Conservation (phyloP, 2,888 invertebrate species). For the Nymphalis c-album region DNA sequence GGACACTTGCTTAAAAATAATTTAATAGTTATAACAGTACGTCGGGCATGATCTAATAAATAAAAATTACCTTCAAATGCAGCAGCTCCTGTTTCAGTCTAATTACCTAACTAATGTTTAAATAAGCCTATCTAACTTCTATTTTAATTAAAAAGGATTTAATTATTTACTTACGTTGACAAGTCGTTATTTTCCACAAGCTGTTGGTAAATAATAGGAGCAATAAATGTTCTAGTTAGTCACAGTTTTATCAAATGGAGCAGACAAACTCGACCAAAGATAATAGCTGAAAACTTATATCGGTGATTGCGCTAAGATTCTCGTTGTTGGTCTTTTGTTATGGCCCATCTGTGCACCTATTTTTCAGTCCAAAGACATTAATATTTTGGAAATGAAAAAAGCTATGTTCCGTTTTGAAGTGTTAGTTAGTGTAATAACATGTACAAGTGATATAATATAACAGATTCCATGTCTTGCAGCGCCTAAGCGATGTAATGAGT, state of each 20-base stretch:
- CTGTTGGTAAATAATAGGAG: slow-evolving; percentile 3
- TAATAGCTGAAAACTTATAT: background rate
- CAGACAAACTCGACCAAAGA: background rate
- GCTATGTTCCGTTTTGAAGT: too few relatives aligned
- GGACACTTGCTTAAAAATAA: too few relatives aligned
- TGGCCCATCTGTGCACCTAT: too few relatives aligned
- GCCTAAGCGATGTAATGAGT: too few relatives aligned
- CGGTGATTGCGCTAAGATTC: too few relatives aligned
- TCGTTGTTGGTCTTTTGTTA: too few relatives aligned
- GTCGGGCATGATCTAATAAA: background rate
- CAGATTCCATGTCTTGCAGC: too few relatives aligned
- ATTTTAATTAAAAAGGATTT: background rate
- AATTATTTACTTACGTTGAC: slow-evolving; percentile 13
- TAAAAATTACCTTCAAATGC: background rate
- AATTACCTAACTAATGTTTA: background rate
- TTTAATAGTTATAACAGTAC: background rate
- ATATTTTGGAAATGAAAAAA: too few relatives aligned
- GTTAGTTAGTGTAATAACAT: too few relatives aligned
- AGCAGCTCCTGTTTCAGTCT: background rate
- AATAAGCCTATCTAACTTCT: background rate
- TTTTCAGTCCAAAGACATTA: too few relatives aligned
- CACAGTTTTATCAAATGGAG: background rate
- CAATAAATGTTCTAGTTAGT: slow-evolving; percentile 11
- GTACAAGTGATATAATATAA: too few relatives aligned
- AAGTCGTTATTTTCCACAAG: slow-evolving; percentile 10